These are phyloP conservation scores for Augiades crinisus DNA, from an alignment of 2,888 invertebrate species.

Conservation along the genomic window DNA sequence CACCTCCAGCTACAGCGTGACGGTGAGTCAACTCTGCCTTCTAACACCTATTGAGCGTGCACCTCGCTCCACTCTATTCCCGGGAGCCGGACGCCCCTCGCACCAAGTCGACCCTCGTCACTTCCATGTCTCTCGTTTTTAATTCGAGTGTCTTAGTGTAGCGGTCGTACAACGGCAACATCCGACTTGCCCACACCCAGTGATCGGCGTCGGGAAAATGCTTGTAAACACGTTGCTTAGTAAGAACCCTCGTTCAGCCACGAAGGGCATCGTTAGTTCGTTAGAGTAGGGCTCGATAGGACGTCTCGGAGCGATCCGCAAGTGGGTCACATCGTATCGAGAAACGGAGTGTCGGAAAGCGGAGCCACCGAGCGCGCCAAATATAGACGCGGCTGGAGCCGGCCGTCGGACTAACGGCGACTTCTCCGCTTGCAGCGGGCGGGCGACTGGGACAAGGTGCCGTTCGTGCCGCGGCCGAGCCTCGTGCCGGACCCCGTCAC, in stretches of 20 bases:
- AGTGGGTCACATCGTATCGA: conserved; percentile 69
- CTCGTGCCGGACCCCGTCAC: conserved; percentile 92
- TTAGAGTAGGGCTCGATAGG: conserved; percentile 37
- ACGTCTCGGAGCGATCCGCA: conserved; percentile 52
- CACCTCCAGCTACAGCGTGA: conserved; percentile 91
- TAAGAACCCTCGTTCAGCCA: conserved; percentile 41
- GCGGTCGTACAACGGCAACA: conserved; percentile 23
- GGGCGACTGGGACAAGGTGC: conserved; percentile 94
- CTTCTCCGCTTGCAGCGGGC: conserved; percentile 86
- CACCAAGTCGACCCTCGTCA: conserved; percentile 66
- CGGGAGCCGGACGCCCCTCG: conserved; percentile 76
- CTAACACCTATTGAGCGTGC: conserved; percentile 57
- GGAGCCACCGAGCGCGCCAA: conserved; percentile 78
- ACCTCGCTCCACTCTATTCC: conserved; percentile 67
- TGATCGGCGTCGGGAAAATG: conserved; percentile 35
- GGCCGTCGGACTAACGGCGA: conserved; percentile 76
- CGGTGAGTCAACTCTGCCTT: conserved; percentile 74
- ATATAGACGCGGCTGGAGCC: conserved; percentile 80
- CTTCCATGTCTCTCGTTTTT: conserved; percentile 44
- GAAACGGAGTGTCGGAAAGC: conserved; percentile 62
- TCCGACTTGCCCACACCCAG: conserved; percentile 23
- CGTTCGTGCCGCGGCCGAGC: conserved; percentile 92
- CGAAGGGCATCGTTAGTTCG: conserved; percentile 25
- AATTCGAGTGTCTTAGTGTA: conserved; percentile 33
- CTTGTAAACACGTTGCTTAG: conserved; percentile 70